These are phyloP conservation scores for Motacilla tschutschensis DNA, from an alignment of 2,113 vertebrate species.

Conservation along the genomic window DNA sequence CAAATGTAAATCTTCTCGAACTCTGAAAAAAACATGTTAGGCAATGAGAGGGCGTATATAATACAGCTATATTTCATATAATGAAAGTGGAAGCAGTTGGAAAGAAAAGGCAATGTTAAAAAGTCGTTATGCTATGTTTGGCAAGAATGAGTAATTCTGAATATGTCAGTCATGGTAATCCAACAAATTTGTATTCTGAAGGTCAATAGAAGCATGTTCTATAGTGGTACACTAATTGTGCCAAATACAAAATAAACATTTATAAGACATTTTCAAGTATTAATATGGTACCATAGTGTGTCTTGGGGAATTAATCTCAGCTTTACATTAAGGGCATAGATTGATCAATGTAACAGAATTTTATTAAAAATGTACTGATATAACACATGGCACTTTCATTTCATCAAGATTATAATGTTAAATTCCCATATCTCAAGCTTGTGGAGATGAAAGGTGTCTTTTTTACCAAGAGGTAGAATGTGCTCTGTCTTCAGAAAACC, in stretches of 20 bases:
- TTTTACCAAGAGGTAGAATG: background rate
- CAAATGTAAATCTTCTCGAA: slow-evolving; percentile 84
- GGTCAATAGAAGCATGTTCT: slow-evolving; percentile 74
- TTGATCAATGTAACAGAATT: slow-evolving; percentile 63
- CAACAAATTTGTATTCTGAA: slow-evolving; percentile 78
- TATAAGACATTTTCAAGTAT: slow-evolving; percentile 68
- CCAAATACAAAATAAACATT: slow-evolving; percentile 70
- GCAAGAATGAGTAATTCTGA: slow-evolving; percentile 76
- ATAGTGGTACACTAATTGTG: slow-evolving; percentile 61
- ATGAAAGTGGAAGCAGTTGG: slow-evolving; percentile 65
- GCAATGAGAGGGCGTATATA: slow-evolving; percentile 69
- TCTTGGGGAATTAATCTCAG: slow-evolving; percentile 71
- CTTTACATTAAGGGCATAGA: slow-evolving; percentile 66
- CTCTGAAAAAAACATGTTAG: slow-evolving; percentile 70
- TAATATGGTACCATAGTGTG: slow-evolving; percentile 58
- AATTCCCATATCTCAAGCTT: background rate
- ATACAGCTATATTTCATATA: slow-evolving; percentile 74
- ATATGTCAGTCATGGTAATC: slow-evolving; percentile 76
- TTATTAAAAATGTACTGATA: slow-evolving; percentile 64
- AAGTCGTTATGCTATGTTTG: slow-evolving; percentile 76
- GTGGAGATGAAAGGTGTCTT: background rate
- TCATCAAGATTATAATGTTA: background rate
- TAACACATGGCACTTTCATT: slow-evolving; percentile 35
- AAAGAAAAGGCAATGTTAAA: slow-evolving; percentile 72
- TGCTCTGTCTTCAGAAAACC: background rate